phyloP scores from a whole-genome alignment of 1,140 invertebrate genomes.

The Drosophila littoralis region DNA sequence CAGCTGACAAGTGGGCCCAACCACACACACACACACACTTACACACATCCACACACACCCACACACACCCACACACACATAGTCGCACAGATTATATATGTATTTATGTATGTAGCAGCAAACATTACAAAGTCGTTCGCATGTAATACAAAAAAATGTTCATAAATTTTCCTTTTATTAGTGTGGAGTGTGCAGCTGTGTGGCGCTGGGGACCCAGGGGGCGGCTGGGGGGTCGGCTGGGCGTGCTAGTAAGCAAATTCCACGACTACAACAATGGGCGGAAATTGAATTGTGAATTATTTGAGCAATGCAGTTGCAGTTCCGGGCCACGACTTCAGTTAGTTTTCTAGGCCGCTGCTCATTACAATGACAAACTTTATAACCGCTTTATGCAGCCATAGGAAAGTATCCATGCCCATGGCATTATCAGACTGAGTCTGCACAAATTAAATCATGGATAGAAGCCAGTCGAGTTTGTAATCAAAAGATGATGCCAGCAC shows the following conservation, averaged over 20 bases:
- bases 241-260: constrained; percentile 66
- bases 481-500: background rate
- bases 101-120: constrained; percentile 21
- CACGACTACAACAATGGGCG: constrained; percentile 58
- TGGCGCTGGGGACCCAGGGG: background rate
- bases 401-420: constrained; percentile 4
- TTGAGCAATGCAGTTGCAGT: constrained; percentile 66
- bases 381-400: constrained; percentile 15
- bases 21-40: constrained; percentile 23
- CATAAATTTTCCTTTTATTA: constrained; percentile 75
- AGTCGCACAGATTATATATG: background rate
- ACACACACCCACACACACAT: background rate
- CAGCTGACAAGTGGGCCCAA: constrained; percentile 64
- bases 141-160: constrained; percentile 36
- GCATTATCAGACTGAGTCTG: constrained; percentile 52
- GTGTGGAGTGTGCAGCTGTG: constrained; percentile 22
- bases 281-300: constrained; percentile 82
- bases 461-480: constrained; percentile 36
- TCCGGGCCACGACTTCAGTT: constrained; percentile 62
- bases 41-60: constrained; percentile 8
- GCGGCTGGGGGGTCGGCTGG: background rate
- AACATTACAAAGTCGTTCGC: constrained; percentile 46
- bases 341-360: constrained; percentile 54
- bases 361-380: constrained; percentile 66
- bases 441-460: constrained; percentile 63